phyloP scores from a whole-genome alignment of 2,888 invertebrate genomes.

The Oligia fasciuncula region DNA sequence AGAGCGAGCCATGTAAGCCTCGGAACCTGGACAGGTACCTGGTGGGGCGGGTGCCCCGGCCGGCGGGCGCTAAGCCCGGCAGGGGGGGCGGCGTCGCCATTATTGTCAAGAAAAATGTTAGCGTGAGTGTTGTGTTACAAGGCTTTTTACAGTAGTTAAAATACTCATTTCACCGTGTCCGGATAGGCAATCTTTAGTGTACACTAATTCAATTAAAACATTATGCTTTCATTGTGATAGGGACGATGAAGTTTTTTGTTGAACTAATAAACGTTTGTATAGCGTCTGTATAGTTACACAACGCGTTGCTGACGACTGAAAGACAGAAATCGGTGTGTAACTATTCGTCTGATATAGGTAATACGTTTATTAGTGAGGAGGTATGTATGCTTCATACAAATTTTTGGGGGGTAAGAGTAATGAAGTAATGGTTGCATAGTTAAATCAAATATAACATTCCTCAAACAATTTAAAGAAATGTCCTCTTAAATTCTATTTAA shows the following conservation, averaged over 20 bases:
- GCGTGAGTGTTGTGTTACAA: constrained; percentile 66
- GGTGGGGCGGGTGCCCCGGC: constrained; percentile 79
- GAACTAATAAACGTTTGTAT: too few relatives aligned
- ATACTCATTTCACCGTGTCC: too few relatives aligned
- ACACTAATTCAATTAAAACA: too few relatives aligned
- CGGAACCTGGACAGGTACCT: constrained; percentile 71
- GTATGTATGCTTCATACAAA: neutral
- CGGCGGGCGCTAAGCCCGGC: constrained; percentile 77
- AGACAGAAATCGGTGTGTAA: too few relatives aligned
- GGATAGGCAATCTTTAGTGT: too few relatives aligned
- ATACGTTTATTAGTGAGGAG: too few relatives aligned
- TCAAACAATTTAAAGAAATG: neutral
- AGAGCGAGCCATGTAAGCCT: constrained; percentile 65
- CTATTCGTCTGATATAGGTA: too few relatives aligned
- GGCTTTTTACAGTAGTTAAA: neutral
- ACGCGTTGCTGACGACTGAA: too few relatives aligned
- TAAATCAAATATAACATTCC: neutral
- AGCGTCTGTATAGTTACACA: too few relatives aligned
- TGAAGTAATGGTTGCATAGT: neutral
- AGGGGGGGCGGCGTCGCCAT: constrained; percentile 79
- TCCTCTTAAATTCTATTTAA: constrained; percentile 26
- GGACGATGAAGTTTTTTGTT: too few relatives aligned
- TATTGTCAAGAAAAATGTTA: constrained; percentile 75
- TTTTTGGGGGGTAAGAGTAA: neutral
- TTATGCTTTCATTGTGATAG: too few relatives aligned